Evolutionary conservation across 1,140 invertebrate species (phyloP).

Genomic region (Sweltsa coloradensis): DNA sequence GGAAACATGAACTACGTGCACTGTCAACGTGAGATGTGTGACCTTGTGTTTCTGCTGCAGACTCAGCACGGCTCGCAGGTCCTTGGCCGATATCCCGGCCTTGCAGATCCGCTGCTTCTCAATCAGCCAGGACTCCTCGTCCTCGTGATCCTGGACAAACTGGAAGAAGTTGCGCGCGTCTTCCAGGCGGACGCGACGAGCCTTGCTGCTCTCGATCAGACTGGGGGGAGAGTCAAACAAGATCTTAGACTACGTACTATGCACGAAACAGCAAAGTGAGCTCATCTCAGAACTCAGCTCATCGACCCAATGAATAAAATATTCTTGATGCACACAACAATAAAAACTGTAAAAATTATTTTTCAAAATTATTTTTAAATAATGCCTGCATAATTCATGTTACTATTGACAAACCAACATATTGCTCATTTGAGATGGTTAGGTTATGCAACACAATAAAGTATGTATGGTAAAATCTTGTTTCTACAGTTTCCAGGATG

Average conservation of each 20-base stretch:
- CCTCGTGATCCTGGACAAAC: constrained; percentile 88
- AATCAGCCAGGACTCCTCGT: constrained; percentile 85
- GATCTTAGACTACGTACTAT: no score
- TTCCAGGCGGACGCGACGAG: constrained; percentile 69
- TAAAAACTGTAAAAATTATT: constrained; percentile 7
- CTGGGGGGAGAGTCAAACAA: constrained; percentile 26
- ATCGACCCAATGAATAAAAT: background rate
- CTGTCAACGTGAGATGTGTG: constrained; percentile 6
- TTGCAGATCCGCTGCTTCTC: constrained; percentile 87
- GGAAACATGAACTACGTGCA: no score
- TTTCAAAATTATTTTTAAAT: no score
- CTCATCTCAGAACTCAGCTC: no score
- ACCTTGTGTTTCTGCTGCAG: constrained; percentile 92
- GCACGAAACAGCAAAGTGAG: no score
- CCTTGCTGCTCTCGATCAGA: constrained; percentile 57
- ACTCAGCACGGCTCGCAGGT: constrained; percentile 77
- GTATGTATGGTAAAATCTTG: no score
- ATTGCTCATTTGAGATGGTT: no score
- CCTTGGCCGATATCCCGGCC: constrained; percentile 83
- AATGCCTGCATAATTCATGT: no score
- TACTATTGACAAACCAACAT: no score
- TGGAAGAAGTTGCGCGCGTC: constrained; percentile 89
- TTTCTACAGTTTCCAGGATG: no score
- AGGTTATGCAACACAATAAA: no score
- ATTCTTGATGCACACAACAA: background rate